Evolutionary conservation across 2,888 invertebrate species (phyloP).

Genomic region (Busseola fusca): DNA sequence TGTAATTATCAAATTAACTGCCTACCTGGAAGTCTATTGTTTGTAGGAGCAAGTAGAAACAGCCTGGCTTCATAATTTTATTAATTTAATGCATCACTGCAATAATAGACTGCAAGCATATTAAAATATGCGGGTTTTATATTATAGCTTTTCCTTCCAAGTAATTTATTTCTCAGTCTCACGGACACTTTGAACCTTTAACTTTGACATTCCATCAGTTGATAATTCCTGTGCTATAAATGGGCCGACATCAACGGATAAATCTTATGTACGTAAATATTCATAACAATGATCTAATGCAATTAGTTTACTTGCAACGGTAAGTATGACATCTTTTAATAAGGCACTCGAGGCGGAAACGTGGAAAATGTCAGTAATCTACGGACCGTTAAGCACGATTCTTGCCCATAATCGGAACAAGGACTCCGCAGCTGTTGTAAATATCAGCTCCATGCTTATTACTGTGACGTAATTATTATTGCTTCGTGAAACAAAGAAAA

Average conservation of each 20-base stretch:
- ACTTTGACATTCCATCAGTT: slow-evolving; percentile 21
- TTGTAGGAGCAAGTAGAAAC: slow-evolving; percentile 30
- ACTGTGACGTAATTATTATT: slow-evolving; percentile 85
- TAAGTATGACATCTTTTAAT: slow-evolving; percentile 86
- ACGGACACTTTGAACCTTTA: too few relatives aligned
- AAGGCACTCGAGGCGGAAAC: slow-evolving; percentile 86
- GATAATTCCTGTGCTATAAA: slow-evolving; percentile 23
- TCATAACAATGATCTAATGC: slow-evolving; percentile 60
- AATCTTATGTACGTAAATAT: slow-evolving; percentile 52
- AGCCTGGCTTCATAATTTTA: slow-evolving; percentile 27
- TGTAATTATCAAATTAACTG: slow-evolving; percentile 18
- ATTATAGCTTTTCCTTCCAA: slow-evolving; percentile 21
- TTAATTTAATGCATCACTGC: slow-evolving; percentile 43
- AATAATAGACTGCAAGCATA: slow-evolving; percentile 30
- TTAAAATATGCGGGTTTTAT: slow-evolving; percentile 26
- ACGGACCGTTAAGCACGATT: slow-evolving; percentile 84
- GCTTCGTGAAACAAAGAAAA: slow-evolving; percentile 84
- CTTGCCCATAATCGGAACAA: slow-evolving; percentile 88
- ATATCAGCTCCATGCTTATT: slow-evolving; percentile 84
- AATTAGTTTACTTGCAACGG: slow-evolving; percentile 37
- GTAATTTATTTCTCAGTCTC: slow-evolving; percentile 23
- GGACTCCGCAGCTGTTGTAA: slow-evolving; percentile 87
- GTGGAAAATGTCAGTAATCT: slow-evolving; percentile 87
- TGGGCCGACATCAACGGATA: slow-evolving; percentile 12
- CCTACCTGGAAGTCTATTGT: slow-evolving; percentile 32